Percentiles rank a stretch among this genome's conserved stretches.
phyloP scores from a whole-genome alignment of 2,888 invertebrate genomes.

The Pseudoips prasinana region DNA sequence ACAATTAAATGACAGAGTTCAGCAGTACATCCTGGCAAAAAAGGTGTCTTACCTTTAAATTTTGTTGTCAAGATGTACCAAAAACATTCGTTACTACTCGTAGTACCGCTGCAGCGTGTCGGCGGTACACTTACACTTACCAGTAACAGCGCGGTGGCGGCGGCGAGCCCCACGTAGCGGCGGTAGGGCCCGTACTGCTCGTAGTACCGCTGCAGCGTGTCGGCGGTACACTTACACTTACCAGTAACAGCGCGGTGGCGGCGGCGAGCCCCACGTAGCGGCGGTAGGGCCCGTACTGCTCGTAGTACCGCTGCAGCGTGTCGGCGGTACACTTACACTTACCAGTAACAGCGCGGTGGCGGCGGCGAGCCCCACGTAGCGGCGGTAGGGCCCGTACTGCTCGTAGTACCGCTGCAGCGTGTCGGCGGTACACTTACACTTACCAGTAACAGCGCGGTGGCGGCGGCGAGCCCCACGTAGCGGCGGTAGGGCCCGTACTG shows the following conservation, averaged over 20 bases:
- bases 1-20: too few species aligned
- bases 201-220: slow-evolving; percentile 29
- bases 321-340: slow-evolving; percentile 32
- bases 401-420: slow-evolving; percentile 25
- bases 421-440: slow-evolving; percentile 29
- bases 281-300: slow-evolving; percentile 78
- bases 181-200: slow-evolving; percentile 78
- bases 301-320: slow-evolving; percentile 26
- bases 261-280: slow-evolving; percentile 88
- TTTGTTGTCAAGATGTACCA: too few species aligned
- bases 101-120: slow-evolving; percentile 31
- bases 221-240: slow-evolving; percentile 48
- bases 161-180: slow-evolving; percentile 87
- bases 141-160: slow-evolving; percentile 86
- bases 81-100: too few species aligned
- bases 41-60: too few species aligned
- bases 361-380: slow-evolving; percentile 87
- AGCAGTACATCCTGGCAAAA: too few species aligned
- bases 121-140: slow-evolving; percentile 51
- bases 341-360: slow-evolving; percentile 86
- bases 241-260: slow-evolving; percentile 85
- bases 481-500: slow-evolving; percentile 83
- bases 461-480: slow-evolving; percentile 87
- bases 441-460: slow-evolving; percentile 85
- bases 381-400: slow-evolving; percentile 81